Conservation (phyloP, 2,888 invertebrate species). For the Drosophila neoperkinsi region DNA sequence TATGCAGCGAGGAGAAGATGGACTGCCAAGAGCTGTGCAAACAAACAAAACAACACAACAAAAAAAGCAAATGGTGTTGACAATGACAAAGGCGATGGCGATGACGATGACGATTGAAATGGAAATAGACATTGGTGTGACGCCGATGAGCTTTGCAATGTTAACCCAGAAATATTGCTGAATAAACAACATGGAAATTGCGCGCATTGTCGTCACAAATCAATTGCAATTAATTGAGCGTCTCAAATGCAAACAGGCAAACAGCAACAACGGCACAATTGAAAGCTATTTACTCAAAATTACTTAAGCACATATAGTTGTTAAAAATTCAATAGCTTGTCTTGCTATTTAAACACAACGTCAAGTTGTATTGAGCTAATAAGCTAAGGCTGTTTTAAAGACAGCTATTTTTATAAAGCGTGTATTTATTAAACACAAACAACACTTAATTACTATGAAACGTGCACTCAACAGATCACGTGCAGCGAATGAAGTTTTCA, state of each 20-base stretch:
- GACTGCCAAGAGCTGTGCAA: conserved; percentile 25
- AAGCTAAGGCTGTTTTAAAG: neutral
- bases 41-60: conserved; percentile 34
- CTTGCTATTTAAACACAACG: neutral
- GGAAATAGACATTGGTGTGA: conserved; percentile 24
- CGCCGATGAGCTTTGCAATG: conserved; percentile 10
- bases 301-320: neutral
- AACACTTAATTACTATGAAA: neutral
- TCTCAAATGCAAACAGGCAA: conserved; percentile 2
- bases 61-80: conserved; percentile 23
- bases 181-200: conserved; percentile 45
- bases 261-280: neutral
- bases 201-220: conserved; percentile 58
- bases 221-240: conserved; percentile 61
- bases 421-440: conserved; percentile 1
- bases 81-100: conserved; percentile 3
- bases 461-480: neutral
- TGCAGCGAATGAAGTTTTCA: neutral
- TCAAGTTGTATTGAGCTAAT: neutral
- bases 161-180: conserved; percentile 36
- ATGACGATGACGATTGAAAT: conserved; percentile 10
- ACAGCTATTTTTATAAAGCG: neutral
- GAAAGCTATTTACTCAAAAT: conserved; percentile 3
- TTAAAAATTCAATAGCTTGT: neutral
- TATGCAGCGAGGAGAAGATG: neutral